Percentiles rank a stretch among this genome's conserved stretches.
phyloP scores from a whole-genome alignment of 2,797 vertebrate species.

The Parauchenoglanis ngamensis region DNA sequence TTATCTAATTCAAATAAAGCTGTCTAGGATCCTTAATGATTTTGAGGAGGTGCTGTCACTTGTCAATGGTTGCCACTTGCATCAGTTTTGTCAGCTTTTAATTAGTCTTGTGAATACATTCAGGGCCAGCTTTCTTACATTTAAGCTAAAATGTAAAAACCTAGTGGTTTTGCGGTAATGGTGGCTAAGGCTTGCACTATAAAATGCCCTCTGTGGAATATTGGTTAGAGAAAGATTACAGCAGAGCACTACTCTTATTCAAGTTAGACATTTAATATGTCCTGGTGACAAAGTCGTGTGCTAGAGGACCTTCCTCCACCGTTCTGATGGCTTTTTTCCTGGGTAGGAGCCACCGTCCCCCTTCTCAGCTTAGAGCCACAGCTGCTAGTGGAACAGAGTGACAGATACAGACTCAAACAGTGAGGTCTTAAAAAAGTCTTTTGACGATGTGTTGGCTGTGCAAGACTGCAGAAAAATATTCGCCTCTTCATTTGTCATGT shows the following conservation, averaged over 20 bases:
- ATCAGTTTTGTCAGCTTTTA: background rate
- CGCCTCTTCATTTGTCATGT: slow-evolving; percentile 25
- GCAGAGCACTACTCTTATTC: background rate
- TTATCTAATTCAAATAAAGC: slow-evolving; percentile 27
- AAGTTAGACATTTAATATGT: slow-evolving; percentile 28
- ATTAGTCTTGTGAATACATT: background rate
- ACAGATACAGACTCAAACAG: slow-evolving; percentile 4
- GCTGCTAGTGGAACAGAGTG: slow-evolving; percentile 18
- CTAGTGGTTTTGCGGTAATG: slow-evolving; percentile 30
- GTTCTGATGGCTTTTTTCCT: slow-evolving; percentile 61
- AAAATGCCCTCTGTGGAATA: slow-evolving; percentile 17
- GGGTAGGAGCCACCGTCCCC: slow-evolving; percentile 38
- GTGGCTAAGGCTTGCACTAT: background rate
- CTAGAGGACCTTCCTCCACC: slow-evolving; percentile 60
- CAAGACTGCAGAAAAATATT: slow-evolving; percentile 21
- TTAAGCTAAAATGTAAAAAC: background rate
- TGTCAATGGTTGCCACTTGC: background rate
- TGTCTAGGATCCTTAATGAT: background rate
- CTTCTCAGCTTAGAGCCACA: slow-evolving; percentile 46
- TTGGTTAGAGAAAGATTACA: background rate
- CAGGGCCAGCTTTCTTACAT: background rate
- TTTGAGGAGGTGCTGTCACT: background rate
- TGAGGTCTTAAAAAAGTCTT: slow-evolving; percentile 10
- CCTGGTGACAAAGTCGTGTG: background rate
- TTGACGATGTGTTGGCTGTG: background rate